Evolutionary conservation across 2,888 invertebrate species (phyloP), one percentile per base, ranked within the genome.

Genomic region (Andrena haemorrhoa): DNA sequence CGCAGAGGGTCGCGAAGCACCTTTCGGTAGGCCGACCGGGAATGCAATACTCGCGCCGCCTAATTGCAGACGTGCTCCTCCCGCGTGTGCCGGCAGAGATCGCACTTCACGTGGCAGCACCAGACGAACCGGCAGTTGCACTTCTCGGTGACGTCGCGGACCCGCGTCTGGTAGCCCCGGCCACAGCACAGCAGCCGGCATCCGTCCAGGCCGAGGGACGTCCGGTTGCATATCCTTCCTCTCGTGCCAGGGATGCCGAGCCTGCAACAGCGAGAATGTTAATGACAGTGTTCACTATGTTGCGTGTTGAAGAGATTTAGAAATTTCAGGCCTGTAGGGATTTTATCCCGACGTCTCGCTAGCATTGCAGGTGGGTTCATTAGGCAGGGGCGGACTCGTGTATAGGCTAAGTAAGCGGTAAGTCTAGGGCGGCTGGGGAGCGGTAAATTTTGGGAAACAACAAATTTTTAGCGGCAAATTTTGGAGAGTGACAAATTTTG

Each of bases 51-150:
- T 47, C 31, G 51, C 35, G 41, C 41, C 74, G 61, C 61, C 79
- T 95, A 98, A 94, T 98, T 98, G 95, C 98, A 98, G 91, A 97
- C 96, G 92, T 98, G 97, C 91, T 97, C 97, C 91, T 98, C 98
- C 86, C 96, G 95, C 91, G 96, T 96, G 90, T 96, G 96, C 86
- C 96, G 95, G 94, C 98, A 98, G 83, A 96, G 95, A 92, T 98
- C 97, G 94, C 98, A 98, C 90, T 97, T 96, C 2, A 98, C 98
- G 86, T 96, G 95, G 94, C 98, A 98, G 94, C 98, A 98, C 98
- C 98, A 98, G 79, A 97, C 97, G 93, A 98, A 98, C 88, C 96
- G 96, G 93, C 98, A 98, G 91, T 97, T 96, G 94, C 98, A 98
- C 93, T 98, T 98, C 92, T 98, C 97, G 90, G 96, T 96, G 80